Evolutionary conservation across 2,888 invertebrate species (phyloP).

Genomic region (Chrysolina americana): DNA sequence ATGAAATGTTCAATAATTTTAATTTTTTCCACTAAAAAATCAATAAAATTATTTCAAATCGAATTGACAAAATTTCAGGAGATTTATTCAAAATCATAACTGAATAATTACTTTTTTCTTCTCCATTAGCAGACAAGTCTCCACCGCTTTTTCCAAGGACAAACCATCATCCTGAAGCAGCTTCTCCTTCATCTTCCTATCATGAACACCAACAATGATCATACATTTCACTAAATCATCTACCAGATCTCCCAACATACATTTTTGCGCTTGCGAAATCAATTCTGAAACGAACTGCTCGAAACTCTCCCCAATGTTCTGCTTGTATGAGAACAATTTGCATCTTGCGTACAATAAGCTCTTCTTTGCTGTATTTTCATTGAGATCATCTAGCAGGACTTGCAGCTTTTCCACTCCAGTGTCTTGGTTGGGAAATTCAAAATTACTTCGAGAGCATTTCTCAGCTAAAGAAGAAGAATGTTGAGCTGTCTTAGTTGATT

Average conservation of each 20-base stretch:
- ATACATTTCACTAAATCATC: slow-evolving; percentile 19
- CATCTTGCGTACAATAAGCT: slow-evolving; percentile 16
- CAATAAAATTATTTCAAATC: too few species aligned
- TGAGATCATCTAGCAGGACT: neutral
- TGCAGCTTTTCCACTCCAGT: neutral
- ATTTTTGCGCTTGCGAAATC: slow-evolving; percentile 17
- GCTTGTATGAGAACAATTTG: slow-evolving; percentile 21
- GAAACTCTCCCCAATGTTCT: slow-evolving; percentile 10
- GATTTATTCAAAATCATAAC: neutral
- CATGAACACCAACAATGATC: slow-evolving; percentile 6
- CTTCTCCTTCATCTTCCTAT: neutral
- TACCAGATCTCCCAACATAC: slow-evolving; percentile 4
- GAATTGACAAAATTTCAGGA: too few species aligned
- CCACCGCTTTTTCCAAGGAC: slow-evolving; percentile 7
- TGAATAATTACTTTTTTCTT: neutral
- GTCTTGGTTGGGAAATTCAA: neutral
- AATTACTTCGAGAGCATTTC: neutral
- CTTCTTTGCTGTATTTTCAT: neutral
- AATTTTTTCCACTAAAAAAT: too few species aligned
- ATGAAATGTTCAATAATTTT: too few species aligned
- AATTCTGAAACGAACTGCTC: slow-evolving; percentile 17
- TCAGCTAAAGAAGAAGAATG: neutral
- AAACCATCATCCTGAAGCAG: slow-evolving; percentile 15
- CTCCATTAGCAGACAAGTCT: slow-evolving; percentile 6
- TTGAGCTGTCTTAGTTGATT: neutral